Evolutionary conservation across 1,140 invertebrate genomes (phyloP).

Genomic region (Mactra quadrangularis): DNA sequence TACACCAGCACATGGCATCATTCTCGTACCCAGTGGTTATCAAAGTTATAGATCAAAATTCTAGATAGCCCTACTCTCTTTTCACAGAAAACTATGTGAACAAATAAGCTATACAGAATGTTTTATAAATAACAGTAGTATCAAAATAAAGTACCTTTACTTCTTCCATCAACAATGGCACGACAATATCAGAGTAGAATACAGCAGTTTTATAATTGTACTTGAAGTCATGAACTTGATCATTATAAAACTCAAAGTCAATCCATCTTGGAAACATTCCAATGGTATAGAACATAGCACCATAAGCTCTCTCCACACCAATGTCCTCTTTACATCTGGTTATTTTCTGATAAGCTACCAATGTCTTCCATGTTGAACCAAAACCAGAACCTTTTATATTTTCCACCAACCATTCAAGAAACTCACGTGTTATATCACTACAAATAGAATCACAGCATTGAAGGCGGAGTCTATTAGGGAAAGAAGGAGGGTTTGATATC

Average conservation of each 20-base stretch:
- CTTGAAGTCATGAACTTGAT: constrained; percentile 65
- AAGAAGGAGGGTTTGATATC: no score
- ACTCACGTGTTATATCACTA: constrained; percentile 59
- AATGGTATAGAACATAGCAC: constrained; percentile 62
- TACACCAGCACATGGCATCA: no score
- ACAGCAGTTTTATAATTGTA: constrained; percentile 65
- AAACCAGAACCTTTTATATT: constrained; percentile 53
- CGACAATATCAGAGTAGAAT: constrained; percentile 66
- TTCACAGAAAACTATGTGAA: no score
- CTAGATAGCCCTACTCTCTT: no score
- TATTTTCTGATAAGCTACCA: constrained; percentile 62
- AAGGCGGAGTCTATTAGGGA: no score
- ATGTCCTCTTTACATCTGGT: constrained; percentile 60
- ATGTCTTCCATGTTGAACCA: constrained; percentile 59
- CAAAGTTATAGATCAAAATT: no score
- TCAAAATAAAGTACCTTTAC: no score
- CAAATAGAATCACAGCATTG: neutral
- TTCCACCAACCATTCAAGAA: constrained; percentile 45
- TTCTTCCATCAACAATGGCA: constrained; percentile 54
- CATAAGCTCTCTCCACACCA: constrained; percentile 64
- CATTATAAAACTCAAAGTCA: constrained; percentile 75
- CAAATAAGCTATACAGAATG: no score
- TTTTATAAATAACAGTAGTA: no score
- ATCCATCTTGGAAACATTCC: constrained; percentile 73
- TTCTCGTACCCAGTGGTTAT: no score